Evolutionary conservation across 2,113 vertebrate species (phyloP).

Genomic region (Sardina pilchardus): DNA sequence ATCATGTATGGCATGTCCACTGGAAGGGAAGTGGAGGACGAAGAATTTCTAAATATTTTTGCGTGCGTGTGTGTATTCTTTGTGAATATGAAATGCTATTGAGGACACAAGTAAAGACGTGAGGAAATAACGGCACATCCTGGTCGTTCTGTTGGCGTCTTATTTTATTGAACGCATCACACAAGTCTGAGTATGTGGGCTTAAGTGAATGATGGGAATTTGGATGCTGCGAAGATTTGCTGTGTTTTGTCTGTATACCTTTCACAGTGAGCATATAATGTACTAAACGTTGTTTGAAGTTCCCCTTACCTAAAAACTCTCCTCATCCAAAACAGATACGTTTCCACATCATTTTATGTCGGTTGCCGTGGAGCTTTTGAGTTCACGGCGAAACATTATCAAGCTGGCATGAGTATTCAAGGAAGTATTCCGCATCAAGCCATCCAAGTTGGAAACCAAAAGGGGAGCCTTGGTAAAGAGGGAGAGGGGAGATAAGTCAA

Average conservation of each 20-base stretch:
- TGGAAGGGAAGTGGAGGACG: not conserved
- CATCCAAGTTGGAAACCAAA: not conserved
- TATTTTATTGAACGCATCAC: not conserved
- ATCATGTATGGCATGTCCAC: not conserved
- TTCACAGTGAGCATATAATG: not conserved
- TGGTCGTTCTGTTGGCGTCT: not conserved
- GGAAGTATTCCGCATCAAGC: not conserved
- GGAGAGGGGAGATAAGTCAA: not conserved
- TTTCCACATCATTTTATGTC: not conserved
- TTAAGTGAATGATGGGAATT: no score
- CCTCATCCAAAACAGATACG: not conserved
- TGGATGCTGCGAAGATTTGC: not conserved
- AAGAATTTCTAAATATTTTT: not conserved
- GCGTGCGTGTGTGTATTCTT: not conserved
- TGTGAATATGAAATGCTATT: slow-evolving; percentile 2
- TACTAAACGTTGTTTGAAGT: not conserved
- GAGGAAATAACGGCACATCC: not conserved
- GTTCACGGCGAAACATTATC: not conserved
- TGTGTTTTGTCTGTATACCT: not conserved
- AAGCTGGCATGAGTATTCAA: not conserved
- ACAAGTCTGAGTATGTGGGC: not conserved
- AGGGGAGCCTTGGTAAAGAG: not conserved
- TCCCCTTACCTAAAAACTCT: not conserved
- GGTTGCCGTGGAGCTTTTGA: not conserved
- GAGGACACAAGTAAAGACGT: not conserved